Evolutionary conservation across 1,140 invertebrate genomes (phyloP), one percentile per base, ranked within the genome.

Genomic region (Cyclargus thomasi): DNA sequence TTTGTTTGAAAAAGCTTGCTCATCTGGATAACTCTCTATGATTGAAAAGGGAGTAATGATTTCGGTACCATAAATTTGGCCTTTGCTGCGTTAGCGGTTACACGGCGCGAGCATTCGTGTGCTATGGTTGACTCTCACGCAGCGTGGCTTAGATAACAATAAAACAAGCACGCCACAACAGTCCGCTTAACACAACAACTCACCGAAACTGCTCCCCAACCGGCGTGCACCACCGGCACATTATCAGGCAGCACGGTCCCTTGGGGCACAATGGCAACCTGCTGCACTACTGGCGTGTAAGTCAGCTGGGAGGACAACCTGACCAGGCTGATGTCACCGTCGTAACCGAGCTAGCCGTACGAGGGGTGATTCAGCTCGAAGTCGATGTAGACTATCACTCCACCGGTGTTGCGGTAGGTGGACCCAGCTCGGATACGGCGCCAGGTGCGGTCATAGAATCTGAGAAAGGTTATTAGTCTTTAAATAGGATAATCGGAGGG

Each of bases 271-370:
- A 84, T 79, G 7, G 72, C 62, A 5, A 59, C 76, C 23, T 65
- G 75, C 64, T 82, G 77, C 3, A 83, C 47, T 0, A 77, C 72
- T 0, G 78, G 71, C 7, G 67, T 74, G 68, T 73, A 83, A 1
- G 57, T 66, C 22, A 86, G 67, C 0, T 77, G 22, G 0, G 16
- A 62, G 0, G 3, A 0, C 5, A 88, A 67, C 0, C 63, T 72
- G 1, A 84, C 68, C 8, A 88, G 71, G 17, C 63, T 63, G 53
- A 86, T 83, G 65, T 86, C 83, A 2, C 76, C 85, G 57, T 88
- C 83, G 5, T 18, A 17, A 0, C 69, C 11, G 1, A 23, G n/a
- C 1, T 18, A 3, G 0, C 73, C 70, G 57, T 82, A 85, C 2
- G 62, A 57, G 0, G 83, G 82, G 63, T 86, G 83, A 65, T 83